Evolutionary conservation across 2,888 invertebrate genomes (phyloP).

Genomic region (Amaurobius ferox): DNA sequence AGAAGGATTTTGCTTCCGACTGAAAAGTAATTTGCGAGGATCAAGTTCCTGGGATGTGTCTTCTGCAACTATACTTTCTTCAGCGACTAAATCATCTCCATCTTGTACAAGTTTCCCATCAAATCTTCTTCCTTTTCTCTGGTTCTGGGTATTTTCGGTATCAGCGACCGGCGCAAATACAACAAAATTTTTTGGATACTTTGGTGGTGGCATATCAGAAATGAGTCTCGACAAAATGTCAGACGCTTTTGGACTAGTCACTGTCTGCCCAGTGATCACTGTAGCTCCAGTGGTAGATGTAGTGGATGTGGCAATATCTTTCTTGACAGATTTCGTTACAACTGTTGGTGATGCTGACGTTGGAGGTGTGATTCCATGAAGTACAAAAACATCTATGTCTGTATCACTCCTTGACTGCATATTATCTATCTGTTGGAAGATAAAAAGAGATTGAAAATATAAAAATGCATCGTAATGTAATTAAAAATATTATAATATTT

Average conservation of each 20-base stretch:
- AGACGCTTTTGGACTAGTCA: slow-evolving; percentile 22
- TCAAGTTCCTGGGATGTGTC: slow-evolving; percentile 24
- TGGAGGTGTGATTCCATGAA: slow-evolving; percentile 27
- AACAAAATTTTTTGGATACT: slow-evolving; percentile 45
- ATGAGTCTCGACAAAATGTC: slow-evolving; percentile 59
- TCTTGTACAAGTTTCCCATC: slow-evolving; percentile 20
- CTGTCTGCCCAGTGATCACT: background rate
- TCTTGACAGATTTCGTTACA: background rate
- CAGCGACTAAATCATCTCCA: slow-evolving; percentile 45
- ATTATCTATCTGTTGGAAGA: slow-evolving; percentile 41
- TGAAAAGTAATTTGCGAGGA: background rate
- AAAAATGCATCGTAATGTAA: too few relatives aligned
- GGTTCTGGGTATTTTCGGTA: background rate
- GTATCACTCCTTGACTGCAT: slow-evolving; percentile 32
- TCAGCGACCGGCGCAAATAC: slow-evolving; percentile 65
- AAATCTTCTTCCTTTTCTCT: slow-evolving; percentile 27
- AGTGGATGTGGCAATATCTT: background rate
- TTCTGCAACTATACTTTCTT: slow-evolving; percentile 42
- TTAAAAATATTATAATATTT: too few relatives aligned
- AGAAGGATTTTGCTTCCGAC: slow-evolving; percentile 18
- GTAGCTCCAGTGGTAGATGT: background rate
- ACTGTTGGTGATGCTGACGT: background rate
- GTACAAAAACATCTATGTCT: slow-evolving; percentile 46
- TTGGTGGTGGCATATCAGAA: slow-evolving; percentile 48
- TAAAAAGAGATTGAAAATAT: slow-evolving; percentile 17